Conservation (phyloP, 30 jellyfish, hydroid and myxozoan species). For the Aurelia aurita complex sp. Pacific region DNA sequence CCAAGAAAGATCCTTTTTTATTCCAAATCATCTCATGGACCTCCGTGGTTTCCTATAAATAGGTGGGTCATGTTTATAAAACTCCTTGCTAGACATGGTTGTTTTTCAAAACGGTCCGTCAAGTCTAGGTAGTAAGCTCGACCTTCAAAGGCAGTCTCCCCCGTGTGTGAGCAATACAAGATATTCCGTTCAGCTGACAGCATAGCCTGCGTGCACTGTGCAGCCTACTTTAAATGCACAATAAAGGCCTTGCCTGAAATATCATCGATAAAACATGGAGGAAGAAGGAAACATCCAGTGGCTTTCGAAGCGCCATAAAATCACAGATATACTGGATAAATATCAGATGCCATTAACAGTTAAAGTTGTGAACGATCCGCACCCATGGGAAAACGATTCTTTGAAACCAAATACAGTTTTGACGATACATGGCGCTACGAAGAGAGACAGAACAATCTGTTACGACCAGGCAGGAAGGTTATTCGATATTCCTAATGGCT, state of each 20-base stretch:
- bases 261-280: not conserved
- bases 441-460: not conserved
- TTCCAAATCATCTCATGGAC: too few relatives aligned
- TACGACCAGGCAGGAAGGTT: constrained; percentile 5
- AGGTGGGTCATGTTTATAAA: too few relatives aligned
- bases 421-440: constrained; percentile 14
- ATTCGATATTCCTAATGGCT: constrained; percentile 3
- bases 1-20: too few relatives aligned
- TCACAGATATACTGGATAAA: not conserved
- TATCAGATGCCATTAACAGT: not conserved
- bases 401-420: not conserved
- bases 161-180: too few relatives aligned
- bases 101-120: too few relatives aligned
- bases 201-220: too few relatives aligned
- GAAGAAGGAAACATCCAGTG: not conserved
- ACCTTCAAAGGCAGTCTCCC: too few relatives aligned
- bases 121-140: too few relatives aligned
- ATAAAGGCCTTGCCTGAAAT: not conserved
- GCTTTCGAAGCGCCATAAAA: not conserved
- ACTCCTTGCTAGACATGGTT: too few relatives aligned
- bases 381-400: not conserved
- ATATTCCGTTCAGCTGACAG: too few relatives aligned
- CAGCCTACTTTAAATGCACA: not conserved
- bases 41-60: too few relatives aligned
- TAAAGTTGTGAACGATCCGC: not conserved